Evolutionary conservation across 2,113 vertebrate species (phyloP).

Genomic region (Chaetura pelagica): DNA sequence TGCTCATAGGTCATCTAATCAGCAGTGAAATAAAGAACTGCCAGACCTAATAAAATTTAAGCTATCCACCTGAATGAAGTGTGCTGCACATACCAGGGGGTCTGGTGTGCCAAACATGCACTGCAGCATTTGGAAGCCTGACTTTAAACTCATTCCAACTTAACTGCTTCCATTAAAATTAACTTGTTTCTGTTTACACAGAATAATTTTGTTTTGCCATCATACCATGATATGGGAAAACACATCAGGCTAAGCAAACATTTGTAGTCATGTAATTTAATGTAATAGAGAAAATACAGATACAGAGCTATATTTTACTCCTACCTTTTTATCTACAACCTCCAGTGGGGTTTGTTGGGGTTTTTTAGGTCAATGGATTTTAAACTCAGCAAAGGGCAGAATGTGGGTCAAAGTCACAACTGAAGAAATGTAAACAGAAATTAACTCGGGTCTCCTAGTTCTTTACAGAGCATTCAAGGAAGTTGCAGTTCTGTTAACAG

Average conservation of each 20-base stretch:
- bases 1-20: constrained; percentile 62
- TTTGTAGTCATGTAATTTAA: neutral
- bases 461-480: neutral
- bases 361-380: neutral
- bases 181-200: neutral
- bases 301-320: neutral
- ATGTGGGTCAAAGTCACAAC: neutral
- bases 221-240: neutral
- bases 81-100: neutral
- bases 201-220: neutral
- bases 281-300: neutral
- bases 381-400: neutral
- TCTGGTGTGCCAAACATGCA: neutral
- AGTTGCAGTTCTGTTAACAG: neutral
- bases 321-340: neutral
- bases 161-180: constrained; percentile 13
- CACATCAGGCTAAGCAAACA: neutral
- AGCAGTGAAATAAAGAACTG: constrained; percentile 62
- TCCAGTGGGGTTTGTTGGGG: neutral
- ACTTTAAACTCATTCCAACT: neutral
- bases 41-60: constrained; percentile 55
- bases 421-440: neutral
- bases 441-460: neutral
- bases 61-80: neutral
- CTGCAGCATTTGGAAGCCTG: neutral